Base-by-base conservation (phyloP, 2,888 invertebrate genomes). In the Drosophila buzzatii region DNA sequence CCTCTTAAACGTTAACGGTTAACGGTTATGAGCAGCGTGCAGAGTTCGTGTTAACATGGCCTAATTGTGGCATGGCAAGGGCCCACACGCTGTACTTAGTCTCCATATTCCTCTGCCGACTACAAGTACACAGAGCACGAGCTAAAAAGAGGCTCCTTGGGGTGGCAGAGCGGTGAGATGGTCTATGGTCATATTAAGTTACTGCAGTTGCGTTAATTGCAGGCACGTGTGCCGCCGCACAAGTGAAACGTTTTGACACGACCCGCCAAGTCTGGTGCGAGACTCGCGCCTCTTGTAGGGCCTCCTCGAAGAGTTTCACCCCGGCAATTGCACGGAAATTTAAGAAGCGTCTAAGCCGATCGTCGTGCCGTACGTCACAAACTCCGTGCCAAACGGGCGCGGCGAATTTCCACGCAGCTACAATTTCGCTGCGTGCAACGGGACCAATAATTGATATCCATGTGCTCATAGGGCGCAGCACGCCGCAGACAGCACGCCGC, bases 201-300 rank as follows among this genome's bases (percentile, higher is more conserved):
- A 90, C 90, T 81, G 71, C 82, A 82, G 69, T 74, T 74, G 73
- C 73, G 75, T 82, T 88, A 89, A 88, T 87, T 89, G 87, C 83
- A 84, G 87, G 79, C 87, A 88, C 87, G 87, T 88, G 77, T 73
- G 68, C 68, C 57, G 67, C 69, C 57, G 67, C 69, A 67, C 63
- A 80, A 78, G 71, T 65, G 81, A 78, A 74, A 31, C 82, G 76
- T 68, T 83, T 83, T 74, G 60, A 59, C 73, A 61, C 62, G 42
- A 41, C 39, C 45, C 39, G 47, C n/a, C 62, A 78, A 84, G 81
- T 76, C 82, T 86, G 82, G 85, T 82, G 82, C 76, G 78, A 70
- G 61, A 60, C 70, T 85, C 64, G 72, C 86, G 79, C 85, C 88
- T 76, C 65, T 79, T 72, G 61, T 77, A 78, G 75, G 78, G 81